Base-by-base conservation (phyloP, 2,113 vertebrate genomes). In the Porphyrio hochstetteri region DNA sequence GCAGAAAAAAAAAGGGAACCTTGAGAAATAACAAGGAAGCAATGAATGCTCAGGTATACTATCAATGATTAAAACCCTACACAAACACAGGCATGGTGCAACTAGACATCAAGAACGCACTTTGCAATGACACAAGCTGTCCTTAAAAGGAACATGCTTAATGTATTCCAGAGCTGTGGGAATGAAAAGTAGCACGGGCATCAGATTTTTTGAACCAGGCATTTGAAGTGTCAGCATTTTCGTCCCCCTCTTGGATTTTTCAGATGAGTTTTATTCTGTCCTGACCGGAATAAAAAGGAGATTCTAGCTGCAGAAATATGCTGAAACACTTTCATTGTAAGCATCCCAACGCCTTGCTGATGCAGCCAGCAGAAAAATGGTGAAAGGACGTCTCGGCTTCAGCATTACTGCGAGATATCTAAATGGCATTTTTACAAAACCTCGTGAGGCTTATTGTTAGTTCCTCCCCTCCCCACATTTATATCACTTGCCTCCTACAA, bases 181-280 rank as follows among this genome's bases (percentile, higher is more conserved):
- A 98, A 89, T 95, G 68, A 96, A 98, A 98, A 95, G 81, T 24
- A 96, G 75, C 33, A 12, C 5, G 77, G 89, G 81, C 88, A 97
- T 97, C 75, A 93, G 69, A 92, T 95, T 97, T 98, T 97, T 94
- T 97, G n/a, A 97, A 95, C 61, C 29, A 53, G 85, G 44, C 82
- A 95, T 96, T 97, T 97, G 92, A 95, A 93, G 78, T 35, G 88
- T 97, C 97, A 98, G 91, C 97, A 96, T 86, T 96, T 98, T 89
- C 14, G 16, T 67, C 23, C 42, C 64, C 20, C 13, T 74, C 89
- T 88, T 77, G 82, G 60, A 94, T 86, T 92, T 90, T 87, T 86
- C 82, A 93, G 42, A 89, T 65, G 65, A 86, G 63, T 92, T 95
- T 95, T 95, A 52, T 76, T 97, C 86, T 74, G 15, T 50, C 70